Conservation (phyloP, 2,888 invertebrate genomes). For the Zeuzera pyrina region DNA sequence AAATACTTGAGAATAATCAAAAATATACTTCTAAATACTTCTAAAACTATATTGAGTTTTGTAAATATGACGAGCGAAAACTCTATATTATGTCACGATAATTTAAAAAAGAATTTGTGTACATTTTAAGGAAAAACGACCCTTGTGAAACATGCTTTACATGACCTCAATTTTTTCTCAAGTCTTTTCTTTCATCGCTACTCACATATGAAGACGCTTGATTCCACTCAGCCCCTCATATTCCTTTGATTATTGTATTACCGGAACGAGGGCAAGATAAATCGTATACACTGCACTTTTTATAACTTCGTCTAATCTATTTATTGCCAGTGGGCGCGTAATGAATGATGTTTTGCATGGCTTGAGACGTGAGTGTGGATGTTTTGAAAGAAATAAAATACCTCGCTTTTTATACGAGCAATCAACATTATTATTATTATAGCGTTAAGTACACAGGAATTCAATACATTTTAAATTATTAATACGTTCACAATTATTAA, state of each 20-base stretch:
- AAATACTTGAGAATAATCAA: no score
- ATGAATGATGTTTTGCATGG: conserved; percentile 64
- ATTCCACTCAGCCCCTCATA: conserved; percentile 50
- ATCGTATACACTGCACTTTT: conserved; percentile 53
- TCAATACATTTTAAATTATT: no score
- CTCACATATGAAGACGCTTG: conserved; percentile 63
- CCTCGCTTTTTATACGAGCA: conserved; percentile 40
- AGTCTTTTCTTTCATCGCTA: conserved; percentile 53
- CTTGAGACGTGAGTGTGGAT: conserved; percentile 46
- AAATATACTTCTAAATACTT: no score
- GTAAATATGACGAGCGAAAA: no score
- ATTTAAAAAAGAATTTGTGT: no score
- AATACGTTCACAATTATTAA: no score
- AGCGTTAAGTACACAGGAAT: no score
- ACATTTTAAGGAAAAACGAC: no score
- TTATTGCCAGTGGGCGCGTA: conserved; percentile 57
- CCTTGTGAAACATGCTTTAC: no score
- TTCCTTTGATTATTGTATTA: conserved; percentile 70
- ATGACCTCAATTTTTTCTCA: conserved; percentile 7
- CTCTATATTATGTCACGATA: no score
- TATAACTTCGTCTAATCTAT: conserved; percentile 58
- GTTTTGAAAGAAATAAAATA: conserved; percentile 43
- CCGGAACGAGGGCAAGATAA: conserved; percentile 48
- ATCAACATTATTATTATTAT: no score
- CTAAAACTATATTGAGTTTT: no score